phyloP scores from a whole-genome alignment of 2,888 invertebrate genomes.

The Chalcosyrphus nemorum region DNA sequence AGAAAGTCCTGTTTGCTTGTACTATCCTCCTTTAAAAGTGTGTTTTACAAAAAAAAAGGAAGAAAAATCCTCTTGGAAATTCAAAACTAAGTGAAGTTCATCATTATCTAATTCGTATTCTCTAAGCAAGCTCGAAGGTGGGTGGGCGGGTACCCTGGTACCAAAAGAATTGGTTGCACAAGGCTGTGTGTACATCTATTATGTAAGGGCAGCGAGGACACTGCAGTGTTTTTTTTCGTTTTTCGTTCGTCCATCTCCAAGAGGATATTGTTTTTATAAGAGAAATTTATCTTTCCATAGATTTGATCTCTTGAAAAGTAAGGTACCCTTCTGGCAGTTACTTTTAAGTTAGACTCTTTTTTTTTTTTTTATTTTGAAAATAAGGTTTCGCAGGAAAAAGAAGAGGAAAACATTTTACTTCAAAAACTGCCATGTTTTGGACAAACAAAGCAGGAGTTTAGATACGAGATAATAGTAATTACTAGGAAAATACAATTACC shows the following conservation, averaged over 20 bases:
- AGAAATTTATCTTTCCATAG: neutral
- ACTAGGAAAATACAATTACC: too few species aligned
- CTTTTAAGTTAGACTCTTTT: neutral
- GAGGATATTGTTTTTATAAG: conserved; percentile 10
- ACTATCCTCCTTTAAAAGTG: neutral
- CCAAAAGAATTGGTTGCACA: neutral
- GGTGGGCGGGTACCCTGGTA: conserved; percentile 13
- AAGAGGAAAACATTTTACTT: too few species aligned
- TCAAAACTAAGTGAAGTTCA: conserved; percentile 30
- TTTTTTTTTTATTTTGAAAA: neutral
- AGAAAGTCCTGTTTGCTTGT: neutral
- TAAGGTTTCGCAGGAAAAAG: too few species aligned
- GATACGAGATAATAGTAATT: too few species aligned
- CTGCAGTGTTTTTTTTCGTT: neutral
- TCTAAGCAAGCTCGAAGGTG: conserved; percentile 8
- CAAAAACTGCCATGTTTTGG: too few species aligned
- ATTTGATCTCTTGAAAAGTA: conserved; percentile 4
- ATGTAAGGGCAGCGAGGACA: neutral
- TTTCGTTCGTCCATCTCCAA: neutral
- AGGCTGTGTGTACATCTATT: neutral
- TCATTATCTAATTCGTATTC: conserved; percentile 40
- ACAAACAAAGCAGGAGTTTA: too few species aligned
- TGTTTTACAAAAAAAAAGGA: too few species aligned
- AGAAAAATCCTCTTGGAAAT: conserved; percentile 13
- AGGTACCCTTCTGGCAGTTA: neutral